phyloP scores from a whole-genome alignment of 2,797 vertebrate genomes.

The Tapera naevia region DNA sequence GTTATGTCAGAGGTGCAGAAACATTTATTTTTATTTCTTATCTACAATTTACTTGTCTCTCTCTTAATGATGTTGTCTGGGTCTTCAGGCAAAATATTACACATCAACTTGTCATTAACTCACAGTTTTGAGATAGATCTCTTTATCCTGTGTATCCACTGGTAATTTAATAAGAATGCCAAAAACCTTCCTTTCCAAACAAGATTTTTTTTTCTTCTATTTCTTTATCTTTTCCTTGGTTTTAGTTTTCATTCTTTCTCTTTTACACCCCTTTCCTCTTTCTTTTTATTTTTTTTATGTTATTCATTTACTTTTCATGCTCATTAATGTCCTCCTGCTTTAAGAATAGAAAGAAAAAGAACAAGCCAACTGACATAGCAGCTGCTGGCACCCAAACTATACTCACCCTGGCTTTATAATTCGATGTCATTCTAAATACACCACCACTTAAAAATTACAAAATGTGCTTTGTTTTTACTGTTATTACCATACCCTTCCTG shows the following conservation, averaged over 20 bases:
- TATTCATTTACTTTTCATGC: neutral
- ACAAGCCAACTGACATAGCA: neutral
- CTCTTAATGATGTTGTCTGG: constrained; percentile 73
- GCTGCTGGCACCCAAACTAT: neutral
- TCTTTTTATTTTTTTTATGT: neutral
- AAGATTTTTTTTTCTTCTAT: neutral
- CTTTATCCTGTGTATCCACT: constrained; percentile 63
- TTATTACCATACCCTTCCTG: neutral
- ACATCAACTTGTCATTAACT: constrained; percentile 76
- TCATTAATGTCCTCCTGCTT: neutral
- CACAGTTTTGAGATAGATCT: constrained; percentile 68
- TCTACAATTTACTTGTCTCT: constrained; percentile 77
- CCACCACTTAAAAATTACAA: neutral
- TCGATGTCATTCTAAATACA: neutral
- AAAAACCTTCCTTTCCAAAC: constrained; percentile 21
- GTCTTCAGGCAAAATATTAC: constrained; percentile 78
- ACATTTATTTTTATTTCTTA: constrained; percentile 78
- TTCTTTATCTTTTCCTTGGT: neutral
- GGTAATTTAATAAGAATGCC: constrained; percentile 64
- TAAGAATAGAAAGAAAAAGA: neutral
- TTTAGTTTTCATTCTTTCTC: neutral
- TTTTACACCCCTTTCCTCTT: neutral
- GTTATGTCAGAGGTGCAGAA: constrained; percentile 76
- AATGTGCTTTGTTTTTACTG: neutral
- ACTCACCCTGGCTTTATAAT: neutral